phyloP scores from a whole-genome alignment of 2,888 invertebrate genomes.

The Cataglyphis livida region DNA sequence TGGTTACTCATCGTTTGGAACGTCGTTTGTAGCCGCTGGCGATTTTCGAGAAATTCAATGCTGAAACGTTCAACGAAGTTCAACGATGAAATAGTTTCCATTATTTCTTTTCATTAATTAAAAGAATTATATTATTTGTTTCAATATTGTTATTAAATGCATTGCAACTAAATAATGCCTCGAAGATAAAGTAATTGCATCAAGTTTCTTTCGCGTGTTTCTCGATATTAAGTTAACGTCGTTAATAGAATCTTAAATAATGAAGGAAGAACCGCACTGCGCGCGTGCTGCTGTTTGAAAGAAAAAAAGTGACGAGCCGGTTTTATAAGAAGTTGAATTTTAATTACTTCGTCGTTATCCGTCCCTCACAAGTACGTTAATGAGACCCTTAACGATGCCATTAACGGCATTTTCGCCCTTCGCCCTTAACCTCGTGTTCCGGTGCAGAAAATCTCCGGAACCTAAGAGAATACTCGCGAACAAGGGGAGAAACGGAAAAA shows the following conservation, averaged over 20 bases:
- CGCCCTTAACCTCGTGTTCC: conserved; percentile 34
- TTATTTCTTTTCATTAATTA: not conserved
- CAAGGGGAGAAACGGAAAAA: conserved; percentile 47
- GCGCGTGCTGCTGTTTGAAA: conserved; percentile 14
- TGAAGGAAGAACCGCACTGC: conserved; percentile 10
- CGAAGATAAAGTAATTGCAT: not conserved
- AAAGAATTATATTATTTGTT: not conserved
- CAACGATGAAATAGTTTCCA: not conserved
- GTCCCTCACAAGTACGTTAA: conserved; percentile 46
- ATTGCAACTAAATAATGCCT: not conserved
- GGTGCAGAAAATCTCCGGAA: conserved; percentile 48
- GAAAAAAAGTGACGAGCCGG: conserved; percentile 34
- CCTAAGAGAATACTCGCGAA: conserved; percentile 51
- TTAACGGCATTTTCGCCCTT: conserved; percentile 53
- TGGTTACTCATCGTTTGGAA: not conserved
- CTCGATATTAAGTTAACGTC: not conserved
- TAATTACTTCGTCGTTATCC: conserved; percentile 52
- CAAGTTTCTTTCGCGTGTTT: not conserved
- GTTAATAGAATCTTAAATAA: conserved; percentile 12
- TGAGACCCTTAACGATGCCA: conserved; percentile 56
- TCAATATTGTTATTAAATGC: not conserved
- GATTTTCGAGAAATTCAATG: not conserved
- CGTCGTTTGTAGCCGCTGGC: not conserved
- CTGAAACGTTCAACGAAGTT: not conserved
- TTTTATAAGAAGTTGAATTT: conserved; percentile 53